A percentile compares a stretch with the other conserved stretches of the same genome.
These are phyloP conservation scores for Capreolus pygargus DNA, from an alignment of 2,113 vertebrate species.

Conservation along the genomic window DNA sequence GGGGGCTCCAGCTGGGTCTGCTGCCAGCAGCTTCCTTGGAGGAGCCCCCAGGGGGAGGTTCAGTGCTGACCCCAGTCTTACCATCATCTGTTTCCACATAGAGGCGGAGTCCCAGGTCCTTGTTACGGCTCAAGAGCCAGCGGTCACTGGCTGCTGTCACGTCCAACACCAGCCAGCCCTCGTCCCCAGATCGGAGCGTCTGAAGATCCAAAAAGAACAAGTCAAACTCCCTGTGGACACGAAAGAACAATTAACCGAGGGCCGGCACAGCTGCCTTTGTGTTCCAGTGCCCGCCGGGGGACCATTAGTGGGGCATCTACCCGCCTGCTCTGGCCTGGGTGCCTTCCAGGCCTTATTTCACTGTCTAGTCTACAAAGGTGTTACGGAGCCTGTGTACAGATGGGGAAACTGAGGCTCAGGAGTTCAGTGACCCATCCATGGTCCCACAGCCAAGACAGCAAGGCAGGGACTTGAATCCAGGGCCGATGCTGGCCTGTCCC, in stretches of 20 bases:
- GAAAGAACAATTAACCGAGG: slow-evolving; percentile 65
- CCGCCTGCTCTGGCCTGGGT: not conserved
- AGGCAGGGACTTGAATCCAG: not conserved
- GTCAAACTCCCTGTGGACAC: slow-evolving; percentile 88
- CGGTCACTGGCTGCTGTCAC: slow-evolving; percentile 92
- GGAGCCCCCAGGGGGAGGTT: not conserved
- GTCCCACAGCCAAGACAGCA: not conserved
- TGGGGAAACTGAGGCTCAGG: not conserved
- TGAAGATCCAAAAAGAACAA: slow-evolving; percentile 94
- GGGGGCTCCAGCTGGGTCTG: not conserved
- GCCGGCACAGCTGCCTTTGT: not conserved
- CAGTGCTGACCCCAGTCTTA: slow-evolving; percentile 64
- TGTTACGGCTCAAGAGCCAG: slow-evolving; percentile 88
- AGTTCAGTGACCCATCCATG: not conserved
- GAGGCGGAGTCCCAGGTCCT: slow-evolving; percentile 92
- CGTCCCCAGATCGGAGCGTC: slow-evolving; percentile 87
- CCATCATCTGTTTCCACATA: slow-evolving; percentile 94
- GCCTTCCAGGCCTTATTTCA: not conserved
- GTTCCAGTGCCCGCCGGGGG: not conserved
- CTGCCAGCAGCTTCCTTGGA: not conserved
- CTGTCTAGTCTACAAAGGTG: not conserved
- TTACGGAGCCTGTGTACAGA: not conserved
- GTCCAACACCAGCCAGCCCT: slow-evolving; percentile 96
- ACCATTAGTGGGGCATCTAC: not conserved
- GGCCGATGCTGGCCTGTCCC: not conserved